These are phyloP conservation scores for Synchiropus splendidus DNA, from an alignment of 2,113 vertebrate genomes.

Conservation along the genomic window DNA sequence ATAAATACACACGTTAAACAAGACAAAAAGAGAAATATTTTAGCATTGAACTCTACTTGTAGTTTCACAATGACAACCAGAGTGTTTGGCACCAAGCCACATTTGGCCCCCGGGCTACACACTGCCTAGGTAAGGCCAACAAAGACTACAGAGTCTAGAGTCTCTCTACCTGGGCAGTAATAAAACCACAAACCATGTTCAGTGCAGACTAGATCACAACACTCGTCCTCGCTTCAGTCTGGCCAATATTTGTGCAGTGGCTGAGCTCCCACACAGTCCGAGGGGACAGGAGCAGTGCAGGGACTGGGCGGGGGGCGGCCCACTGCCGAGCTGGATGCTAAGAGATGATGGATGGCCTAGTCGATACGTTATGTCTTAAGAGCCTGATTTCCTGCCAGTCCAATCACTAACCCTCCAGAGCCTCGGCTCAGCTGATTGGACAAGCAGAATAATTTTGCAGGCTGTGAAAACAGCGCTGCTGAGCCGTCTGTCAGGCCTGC, in stretches of 20 bases:
- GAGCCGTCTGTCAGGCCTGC: constrained; percentile 77
- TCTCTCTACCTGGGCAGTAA: too few relatives aligned
- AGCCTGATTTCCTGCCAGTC: constrained; percentile 98
- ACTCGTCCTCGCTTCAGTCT: constrained; percentile 49
- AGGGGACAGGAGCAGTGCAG: constrained; percentile 44
- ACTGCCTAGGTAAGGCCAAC: too few relatives aligned
- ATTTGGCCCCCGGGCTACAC: too few relatives aligned
- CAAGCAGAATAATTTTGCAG: constrained; percentile 90
- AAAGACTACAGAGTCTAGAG: too few relatives aligned
- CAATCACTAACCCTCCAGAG: constrained; percentile 93
- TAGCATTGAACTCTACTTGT: too few relatives aligned
- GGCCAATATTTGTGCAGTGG: constrained; percentile 93
- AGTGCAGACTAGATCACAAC: constrained; percentile 31
- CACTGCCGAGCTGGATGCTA: constrained; percentile 86
- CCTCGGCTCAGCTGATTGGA: constrained; percentile 93
- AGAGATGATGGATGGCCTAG: constrained; percentile 99
- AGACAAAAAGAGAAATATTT: too few relatives aligned
- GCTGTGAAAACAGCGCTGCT: constrained; percentile 89
- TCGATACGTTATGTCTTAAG: constrained; percentile 98
- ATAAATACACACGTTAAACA: too few relatives aligned
- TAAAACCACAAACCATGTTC: not conserved
- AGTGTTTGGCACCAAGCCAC: too few relatives aligned
- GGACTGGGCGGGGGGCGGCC: constrained; percentile 43
- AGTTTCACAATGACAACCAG: too few relatives aligned
- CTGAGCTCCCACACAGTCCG: constrained; percentile 79